Evolutionary conservation across 2,113 vertebrate genomes (phyloP), one percentile per base, ranked within the genome.

Genomic region (Pangasianodon gigas): DNA sequence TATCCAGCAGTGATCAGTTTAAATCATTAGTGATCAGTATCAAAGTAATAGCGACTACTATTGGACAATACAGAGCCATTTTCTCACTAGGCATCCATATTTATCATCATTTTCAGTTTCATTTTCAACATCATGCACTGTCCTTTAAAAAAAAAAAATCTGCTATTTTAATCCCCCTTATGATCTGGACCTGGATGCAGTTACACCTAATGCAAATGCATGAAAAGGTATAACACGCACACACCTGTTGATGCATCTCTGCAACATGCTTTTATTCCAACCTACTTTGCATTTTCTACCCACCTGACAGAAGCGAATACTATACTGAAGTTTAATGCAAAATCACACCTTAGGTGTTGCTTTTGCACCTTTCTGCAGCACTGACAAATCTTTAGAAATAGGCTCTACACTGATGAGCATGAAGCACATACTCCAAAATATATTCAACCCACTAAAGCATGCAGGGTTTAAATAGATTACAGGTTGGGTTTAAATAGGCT

Each of bases 181-280:
- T 29, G 75, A 79, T 79, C 11, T 81, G 48, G 2, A 81, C 26
- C 29, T 54, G 48, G 79, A 18, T 54, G 29, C 79, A 54, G 1
- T 37, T 58, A 9, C 16, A 37, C 1, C 14, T 32, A 9, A 83
- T 83, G 51, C 14, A 37, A 21, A 21, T 41, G 2, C 58, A 83
- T 58, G 1, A 41, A 83, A 83, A 83, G 32, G 52, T 3, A 54
- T 37, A 54, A 60, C 54, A 84, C 48, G 14, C 54, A 44, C 82
- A 60, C 82, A 84, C 82, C 56, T 84, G 82, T 84, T 84, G 82
- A 60, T 44, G 14, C 82, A 52, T 83, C 79, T 81, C 48, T n/a
- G 54, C 79, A 32, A 1, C 51, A 41, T 54, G 51, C 80, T 24
- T 58, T 58, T 58, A 82, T 21, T 56, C 80, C 2, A 56, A 32